Base-by-base conservation (phyloP, 2,888 invertebrate genomes). In the Polietes domitor region DNA sequence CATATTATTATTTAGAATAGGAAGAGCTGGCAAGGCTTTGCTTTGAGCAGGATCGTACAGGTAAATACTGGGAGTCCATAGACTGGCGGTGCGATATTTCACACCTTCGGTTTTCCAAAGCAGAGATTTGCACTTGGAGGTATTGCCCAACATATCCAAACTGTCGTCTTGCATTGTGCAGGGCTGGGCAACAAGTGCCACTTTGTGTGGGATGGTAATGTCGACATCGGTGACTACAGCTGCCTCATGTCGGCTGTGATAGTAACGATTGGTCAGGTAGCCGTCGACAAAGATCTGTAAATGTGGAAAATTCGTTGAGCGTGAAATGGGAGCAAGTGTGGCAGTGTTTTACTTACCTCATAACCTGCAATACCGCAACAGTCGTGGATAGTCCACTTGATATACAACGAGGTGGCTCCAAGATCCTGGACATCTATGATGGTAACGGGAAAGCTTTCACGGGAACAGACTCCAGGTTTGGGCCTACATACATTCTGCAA, bases 281-380 rank as follows among this genome's bases (percentile, higher is more conserved):
- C 90, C 91, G 85, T 92, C 92, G 58, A 92, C 89, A 82, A 89
- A 91, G 72, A 92, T 89, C 92, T 92, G 65, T 0, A 53, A 12
- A 37, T 12, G 2, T 5, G 21, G 37, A 50, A 26, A 47, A 47
- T 41, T n/a, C 1, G 7, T 32, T 32, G 7, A 32, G 7, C 3
- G 5, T 32, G 32, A 7, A 5, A 5, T 7, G 32, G 21, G 17
- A 41, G 7, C 1, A 68, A 53, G 15, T 28, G 47, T 61, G 15
- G 19, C n/a, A n/a, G n/a, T n/a, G 10, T 26, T 47, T n/a, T 7
- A 37, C 7, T n/a, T 47, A 91, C 92, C 89, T 92, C 92, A 76
- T 91, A 92, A 9, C 92, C 92, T 17, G 85, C 89, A 83, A 92
- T 88, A 41, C 88, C 90, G 55, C 43, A 80, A 71, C 89, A 88